phyloP scores from a whole-genome alignment of 2,888 invertebrate species.

The Epinotia brunnichana region DNA sequence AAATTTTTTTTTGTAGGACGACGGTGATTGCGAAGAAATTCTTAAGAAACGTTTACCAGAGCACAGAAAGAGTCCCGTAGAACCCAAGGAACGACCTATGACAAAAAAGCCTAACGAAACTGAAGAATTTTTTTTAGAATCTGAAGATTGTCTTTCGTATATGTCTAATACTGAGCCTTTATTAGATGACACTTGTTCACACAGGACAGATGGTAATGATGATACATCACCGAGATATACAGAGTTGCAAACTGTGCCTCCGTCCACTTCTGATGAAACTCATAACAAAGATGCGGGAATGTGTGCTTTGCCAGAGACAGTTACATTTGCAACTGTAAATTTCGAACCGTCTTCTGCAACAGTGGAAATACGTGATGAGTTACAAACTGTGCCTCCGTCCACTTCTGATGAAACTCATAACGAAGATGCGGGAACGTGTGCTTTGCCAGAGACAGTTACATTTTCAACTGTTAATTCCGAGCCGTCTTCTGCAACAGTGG shows the following conservation, averaged over 20 bases:
- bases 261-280: conserved; percentile 1
- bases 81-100: conserved; percentile 3
- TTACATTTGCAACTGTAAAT: neutral
- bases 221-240: neutral
- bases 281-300: conserved; percentile 2
- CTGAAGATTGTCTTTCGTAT: conserved; percentile 2
- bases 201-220: neutral
- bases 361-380: neutral
- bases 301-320: conserved; percentile 2
- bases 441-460: conserved; percentile 4
- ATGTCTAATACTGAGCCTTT: neutral
- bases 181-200: neutral
- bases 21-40: no score
- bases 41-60: no score
- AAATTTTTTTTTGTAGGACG: neutral
- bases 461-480: conserved; percentile 5
- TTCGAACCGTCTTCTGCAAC: neutral
- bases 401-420: conserved; percentile 7
- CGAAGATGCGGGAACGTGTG: conserved; percentile 1
- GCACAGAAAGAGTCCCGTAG: neutral
- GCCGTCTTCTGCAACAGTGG: neutral
- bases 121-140: conserved; percentile 5
- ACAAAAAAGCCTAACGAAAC: neutral
- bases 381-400: conserved; percentile 1
- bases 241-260: conserved; percentile 4